Conservation (phyloP, 53 echinoderm and acorn worm genomes). For the Hippasteria phrygiana region DNA sequence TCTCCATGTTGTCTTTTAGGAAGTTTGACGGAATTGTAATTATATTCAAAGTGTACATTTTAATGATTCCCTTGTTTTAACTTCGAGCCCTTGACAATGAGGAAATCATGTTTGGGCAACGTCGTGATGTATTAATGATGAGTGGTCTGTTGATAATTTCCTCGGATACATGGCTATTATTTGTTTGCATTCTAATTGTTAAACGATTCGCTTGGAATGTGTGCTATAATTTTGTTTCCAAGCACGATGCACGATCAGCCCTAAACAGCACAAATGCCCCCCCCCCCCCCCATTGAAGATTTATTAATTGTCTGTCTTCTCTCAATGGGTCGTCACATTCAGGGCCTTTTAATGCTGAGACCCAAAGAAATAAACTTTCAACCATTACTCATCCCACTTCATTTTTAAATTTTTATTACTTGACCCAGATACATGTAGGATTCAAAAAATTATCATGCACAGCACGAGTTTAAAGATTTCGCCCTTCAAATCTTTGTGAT, state of each 20-base stretch:
- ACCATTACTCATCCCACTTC: background rate
- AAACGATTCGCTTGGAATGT: background rate
- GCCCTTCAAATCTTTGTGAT: background rate
- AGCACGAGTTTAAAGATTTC: background rate
- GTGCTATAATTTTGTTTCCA: background rate
- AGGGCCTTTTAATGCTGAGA: too few species aligned
- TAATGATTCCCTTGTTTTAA: background rate
- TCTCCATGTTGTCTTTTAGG: too few species aligned
- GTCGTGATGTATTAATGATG: slow-evolving; percentile 2
- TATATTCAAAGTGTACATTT: too few species aligned
- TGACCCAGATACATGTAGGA: slow-evolving; percentile 3
- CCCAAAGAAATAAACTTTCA: too few species aligned
- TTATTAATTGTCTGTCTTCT: background rate
- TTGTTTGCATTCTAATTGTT: background rate
- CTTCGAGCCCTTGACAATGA: too few species aligned
- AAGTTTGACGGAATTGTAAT: too few species aligned
- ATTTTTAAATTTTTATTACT: background rate
- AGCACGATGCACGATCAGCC: background rate
- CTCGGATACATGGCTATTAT: background rate
- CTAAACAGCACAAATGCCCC: background rate
- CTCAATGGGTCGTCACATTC: background rate
- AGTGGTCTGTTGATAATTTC: background rate
- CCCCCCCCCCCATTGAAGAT: background rate
- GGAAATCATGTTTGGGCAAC: background rate
- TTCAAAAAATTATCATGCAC: background rate